Percentiles rank a stretch among this genome's conserved stretches.
phyloP scores from a whole-genome alignment of 2,888 invertebrate species.

The Epinotia brunnichana region DNA sequence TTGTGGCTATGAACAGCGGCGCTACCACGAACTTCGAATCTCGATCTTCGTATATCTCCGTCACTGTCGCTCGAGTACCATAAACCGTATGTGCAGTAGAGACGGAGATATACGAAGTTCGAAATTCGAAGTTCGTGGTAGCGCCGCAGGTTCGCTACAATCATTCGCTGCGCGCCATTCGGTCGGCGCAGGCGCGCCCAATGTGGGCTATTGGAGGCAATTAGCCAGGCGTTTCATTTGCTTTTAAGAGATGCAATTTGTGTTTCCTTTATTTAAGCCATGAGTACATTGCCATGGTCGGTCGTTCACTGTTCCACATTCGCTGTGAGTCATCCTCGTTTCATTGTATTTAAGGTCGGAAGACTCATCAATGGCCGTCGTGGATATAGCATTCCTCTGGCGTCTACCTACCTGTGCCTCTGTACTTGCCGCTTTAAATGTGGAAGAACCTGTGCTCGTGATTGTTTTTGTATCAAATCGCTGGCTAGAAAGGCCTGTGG shows the following conservation, averaged over 20 bases:
- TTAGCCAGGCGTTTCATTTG: conserved; percentile 30
- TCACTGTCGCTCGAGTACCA: too few relatives aligned
- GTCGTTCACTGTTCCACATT: conserved; percentile 9
- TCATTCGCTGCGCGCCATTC: conserved; percentile 3
- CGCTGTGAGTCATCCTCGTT: conserved; percentile 16
- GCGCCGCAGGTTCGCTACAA: not conserved
- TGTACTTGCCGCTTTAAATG: too few relatives aligned
- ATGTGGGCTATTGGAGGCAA: conserved; percentile 25
- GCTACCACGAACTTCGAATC: too few relatives aligned
- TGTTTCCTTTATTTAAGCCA: conserved; percentile 29
- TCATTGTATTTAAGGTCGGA: conserved; percentile 1
- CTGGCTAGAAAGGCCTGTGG: too few relatives aligned
- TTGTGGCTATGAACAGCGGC: too few relatives aligned
- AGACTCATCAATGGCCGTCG: not conserved
- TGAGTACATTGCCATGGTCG: conserved; percentile 21
- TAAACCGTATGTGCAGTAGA: too few relatives aligned
- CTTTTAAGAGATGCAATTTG: conserved; percentile 34
- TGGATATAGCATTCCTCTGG: not conserved
- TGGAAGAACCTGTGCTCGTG: too few relatives aligned
- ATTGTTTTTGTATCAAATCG: too few relatives aligned
- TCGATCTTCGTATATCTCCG: too few relatives aligned
- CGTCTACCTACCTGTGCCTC: not conserved
- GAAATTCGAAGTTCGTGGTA: too few relatives aligned
- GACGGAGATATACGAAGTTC: too few relatives aligned
- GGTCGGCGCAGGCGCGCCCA: not conserved